Evolutionary conservation across 53 echinoderm and acorn worm genomes (phyloP).

Genomic region (Antedon mediterranea): DNA sequence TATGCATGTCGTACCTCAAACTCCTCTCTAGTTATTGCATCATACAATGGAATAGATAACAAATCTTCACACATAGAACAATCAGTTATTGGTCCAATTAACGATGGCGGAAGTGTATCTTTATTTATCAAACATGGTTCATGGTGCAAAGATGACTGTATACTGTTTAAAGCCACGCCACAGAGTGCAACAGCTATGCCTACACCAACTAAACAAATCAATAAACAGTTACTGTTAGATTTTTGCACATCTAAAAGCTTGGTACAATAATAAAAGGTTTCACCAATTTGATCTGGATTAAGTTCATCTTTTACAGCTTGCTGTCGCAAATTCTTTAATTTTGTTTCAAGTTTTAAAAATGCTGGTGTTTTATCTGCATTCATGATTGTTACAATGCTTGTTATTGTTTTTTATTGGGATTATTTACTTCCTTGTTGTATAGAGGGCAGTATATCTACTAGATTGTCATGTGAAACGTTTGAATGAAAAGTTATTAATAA

Average conservation of each 20-base stretch:
- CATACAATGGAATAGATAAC: slow-evolving; percentile 26
- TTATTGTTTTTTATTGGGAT: neutral
- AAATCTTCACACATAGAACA: slow-evolving; percentile 56
- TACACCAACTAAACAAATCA: neutral
- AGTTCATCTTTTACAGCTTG: neutral
- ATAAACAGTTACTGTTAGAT: neutral
- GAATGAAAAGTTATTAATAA: too few relatives aligned
- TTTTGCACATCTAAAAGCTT: neutral
- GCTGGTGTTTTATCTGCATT: neutral
- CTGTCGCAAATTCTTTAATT: neutral
- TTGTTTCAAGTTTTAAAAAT: neutral
- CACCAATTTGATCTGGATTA: neutral
- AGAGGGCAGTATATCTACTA: neutral
- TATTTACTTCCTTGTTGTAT: neutral
- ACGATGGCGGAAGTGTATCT: slow-evolving; percentile 36
- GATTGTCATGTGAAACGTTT: too few relatives aligned
- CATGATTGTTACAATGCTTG: neutral
- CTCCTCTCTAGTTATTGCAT: slow-evolving; percentile 44
- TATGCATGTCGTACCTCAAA: slow-evolving; percentile 62
- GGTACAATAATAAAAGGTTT: neutral
- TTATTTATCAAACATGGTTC: slow-evolving; percentile 42
- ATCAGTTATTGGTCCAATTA: slow-evolving; percentile 39
- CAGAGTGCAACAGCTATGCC: neutral
- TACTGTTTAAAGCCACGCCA: neutral
- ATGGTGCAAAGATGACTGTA: neutral